Evolutionary conservation across 2,888 invertebrate genomes (phyloP).

Genomic region (Muscina levida): DNA sequence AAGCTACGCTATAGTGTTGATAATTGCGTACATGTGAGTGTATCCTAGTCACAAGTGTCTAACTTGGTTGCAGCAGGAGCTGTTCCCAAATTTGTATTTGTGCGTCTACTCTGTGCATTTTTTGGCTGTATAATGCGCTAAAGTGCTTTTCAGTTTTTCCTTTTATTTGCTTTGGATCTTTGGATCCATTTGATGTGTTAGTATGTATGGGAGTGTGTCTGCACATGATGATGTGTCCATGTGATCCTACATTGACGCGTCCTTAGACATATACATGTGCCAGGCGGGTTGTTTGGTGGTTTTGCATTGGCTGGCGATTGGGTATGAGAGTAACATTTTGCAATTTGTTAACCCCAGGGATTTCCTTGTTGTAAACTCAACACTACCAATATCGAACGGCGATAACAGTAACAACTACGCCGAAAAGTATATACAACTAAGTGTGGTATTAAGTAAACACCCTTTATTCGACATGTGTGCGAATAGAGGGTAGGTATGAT

Average conservation of each 20-base stretch:
- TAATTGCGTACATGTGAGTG: background rate
- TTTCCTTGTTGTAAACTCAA: constrained; percentile 56
- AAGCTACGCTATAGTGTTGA: background rate
- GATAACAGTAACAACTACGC: constrained; percentile 22
- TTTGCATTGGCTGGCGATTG: constrained; percentile 29
- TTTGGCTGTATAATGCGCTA: constrained; percentile 34
- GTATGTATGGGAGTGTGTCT: constrained; percentile 13
- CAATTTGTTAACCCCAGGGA: constrained; percentile 59
- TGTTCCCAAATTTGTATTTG: constrained; percentile 18
- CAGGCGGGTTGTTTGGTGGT: constrained; percentile 10
- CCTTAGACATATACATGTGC: constrained; percentile 1
- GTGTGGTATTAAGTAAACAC: constrained; percentile 38
- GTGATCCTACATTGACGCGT: background rate
- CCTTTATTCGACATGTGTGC: constrained; percentile 9
- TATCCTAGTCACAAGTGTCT: background rate
- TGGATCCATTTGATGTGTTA: too few relatives aligned
- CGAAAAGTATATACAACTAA: constrained; percentile 10
- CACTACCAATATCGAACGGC: constrained; percentile 32
- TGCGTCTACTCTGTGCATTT: constrained; percentile 19
- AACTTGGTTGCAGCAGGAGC: background rate
- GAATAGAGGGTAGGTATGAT: background rate
- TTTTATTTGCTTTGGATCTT: constrained; percentile 30
- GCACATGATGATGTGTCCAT: background rate
- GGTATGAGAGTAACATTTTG: constrained; percentile 43
- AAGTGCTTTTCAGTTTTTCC: constrained; percentile 34